Evolutionary conservation across 1,140 invertebrate species (phyloP).

Genomic region (Pogonognathellus flavescens): DNA sequence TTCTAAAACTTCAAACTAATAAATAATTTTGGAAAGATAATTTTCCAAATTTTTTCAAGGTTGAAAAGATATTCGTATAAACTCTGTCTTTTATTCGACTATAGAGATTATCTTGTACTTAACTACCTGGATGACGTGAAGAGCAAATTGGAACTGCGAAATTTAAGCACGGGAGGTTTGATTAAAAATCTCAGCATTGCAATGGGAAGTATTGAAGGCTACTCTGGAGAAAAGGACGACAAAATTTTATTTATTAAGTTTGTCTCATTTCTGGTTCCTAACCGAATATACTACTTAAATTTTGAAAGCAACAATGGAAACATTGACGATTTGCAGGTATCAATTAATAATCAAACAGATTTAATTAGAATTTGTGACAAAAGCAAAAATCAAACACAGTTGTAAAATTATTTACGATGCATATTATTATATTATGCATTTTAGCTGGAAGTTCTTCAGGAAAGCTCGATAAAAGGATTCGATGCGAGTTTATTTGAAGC

Average conservation of each 20-base stretch:
- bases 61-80: no score
- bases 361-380: no score
- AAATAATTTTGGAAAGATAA: no score
- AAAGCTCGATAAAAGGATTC: background rate
- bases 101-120: constrained; percentile 44
- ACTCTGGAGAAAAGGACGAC: constrained; percentile 84
- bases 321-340: constrained; percentile 71
- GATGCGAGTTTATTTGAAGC: background rate
- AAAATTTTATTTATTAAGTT: constrained; percentile 94
- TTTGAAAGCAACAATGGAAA: constrained; percentile 78
- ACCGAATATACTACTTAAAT: constrained; percentile 90
- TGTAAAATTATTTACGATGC: no score
- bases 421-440: background rate
- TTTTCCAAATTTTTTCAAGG: no score
- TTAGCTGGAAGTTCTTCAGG: constrained; percentile 70
- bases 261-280: constrained; percentile 93
- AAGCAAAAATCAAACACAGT: no score
- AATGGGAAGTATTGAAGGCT: constrained; percentile 81
- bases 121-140: constrained; percentile 52
- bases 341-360: background rate
- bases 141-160: constrained; percentile 81
- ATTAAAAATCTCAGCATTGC: constrained; percentile 82
- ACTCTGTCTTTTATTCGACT: no score
- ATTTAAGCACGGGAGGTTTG: constrained; percentile 79
- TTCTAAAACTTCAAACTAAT: no score